Conservation (phyloP, 2,113 vertebrate genomes). For the Bubo bubo region DNA sequence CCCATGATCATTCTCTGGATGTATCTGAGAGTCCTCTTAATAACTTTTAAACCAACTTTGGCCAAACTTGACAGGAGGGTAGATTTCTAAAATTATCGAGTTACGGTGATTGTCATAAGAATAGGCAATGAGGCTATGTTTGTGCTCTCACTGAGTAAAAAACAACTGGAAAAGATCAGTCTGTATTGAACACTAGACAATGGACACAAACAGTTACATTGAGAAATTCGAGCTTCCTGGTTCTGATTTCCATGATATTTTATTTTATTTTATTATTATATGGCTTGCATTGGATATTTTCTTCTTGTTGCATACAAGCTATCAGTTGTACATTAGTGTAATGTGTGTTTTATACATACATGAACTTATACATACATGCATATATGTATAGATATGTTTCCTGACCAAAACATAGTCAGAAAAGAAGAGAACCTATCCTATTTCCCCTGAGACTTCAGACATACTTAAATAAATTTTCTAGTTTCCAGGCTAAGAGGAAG, state of each 20-base stretch:
- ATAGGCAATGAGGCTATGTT: background rate
- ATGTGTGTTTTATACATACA: background rate
- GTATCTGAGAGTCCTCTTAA: background rate
- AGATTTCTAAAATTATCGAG: background rate
- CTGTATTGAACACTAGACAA: background rate
- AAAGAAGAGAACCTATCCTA: background rate
- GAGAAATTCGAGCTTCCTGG: background rate
- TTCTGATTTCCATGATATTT: background rate
- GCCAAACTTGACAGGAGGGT: background rate
- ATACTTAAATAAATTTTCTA: background rate
- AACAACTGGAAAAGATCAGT: background rate
- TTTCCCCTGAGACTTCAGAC: background rate
- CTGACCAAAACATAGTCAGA: background rate
- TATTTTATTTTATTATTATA: background rate
- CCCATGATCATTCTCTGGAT: background rate
- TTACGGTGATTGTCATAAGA: background rate
- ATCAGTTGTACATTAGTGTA: background rate
- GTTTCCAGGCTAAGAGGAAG: background rate
- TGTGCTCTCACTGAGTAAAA: background rate
- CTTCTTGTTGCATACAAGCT: background rate
- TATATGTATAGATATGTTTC: background rate
- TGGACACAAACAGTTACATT: background rate
- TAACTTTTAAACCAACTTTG: background rate
- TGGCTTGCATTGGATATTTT: background rate
- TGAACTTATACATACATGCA: background rate